These are phyloP conservation scores for Drosophila antonietae DNA, from an alignment of 2,888 invertebrate genomes.

Conservation along the genomic window DNA sequence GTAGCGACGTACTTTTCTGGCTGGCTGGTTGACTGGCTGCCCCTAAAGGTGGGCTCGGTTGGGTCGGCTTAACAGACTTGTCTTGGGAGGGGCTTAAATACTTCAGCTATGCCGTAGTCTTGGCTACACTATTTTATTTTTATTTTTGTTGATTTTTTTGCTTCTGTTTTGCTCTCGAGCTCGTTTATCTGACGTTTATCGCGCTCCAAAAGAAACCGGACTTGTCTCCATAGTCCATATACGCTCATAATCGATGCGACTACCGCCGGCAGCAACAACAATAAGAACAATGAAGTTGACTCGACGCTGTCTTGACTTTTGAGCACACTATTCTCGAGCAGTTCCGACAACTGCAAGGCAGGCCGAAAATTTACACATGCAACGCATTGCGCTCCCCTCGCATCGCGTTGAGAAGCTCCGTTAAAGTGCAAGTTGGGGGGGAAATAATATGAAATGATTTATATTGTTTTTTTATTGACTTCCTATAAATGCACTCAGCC, in stretches of 20 bases:
- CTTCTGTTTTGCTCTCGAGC: constrained; percentile 69
- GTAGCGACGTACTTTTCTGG: constrained; percentile 1
- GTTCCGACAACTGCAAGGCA: constrained; percentile 76
- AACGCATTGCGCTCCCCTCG: constrained; percentile 15
- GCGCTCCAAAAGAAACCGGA: constrained; percentile 73
- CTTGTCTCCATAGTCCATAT: constrained; percentile 72
- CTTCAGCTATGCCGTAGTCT: constrained; percentile 35
- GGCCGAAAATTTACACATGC: constrained; percentile 63
- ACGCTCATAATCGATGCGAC: constrained; percentile 71
- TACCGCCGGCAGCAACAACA: constrained; percentile 53
- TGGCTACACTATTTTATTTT: constrained; percentile 8
- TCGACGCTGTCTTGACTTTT: constrained; percentile 67
- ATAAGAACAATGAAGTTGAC: constrained; percentile 48
- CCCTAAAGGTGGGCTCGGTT: background rate
- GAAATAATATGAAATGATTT: constrained; percentile 55
- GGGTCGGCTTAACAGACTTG: constrained; percentile 6
- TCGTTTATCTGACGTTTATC: constrained; percentile 76
- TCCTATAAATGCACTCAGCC: constrained; percentile 66
- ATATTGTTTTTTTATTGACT: constrained; percentile 65
- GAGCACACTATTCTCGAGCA: constrained; percentile 63
- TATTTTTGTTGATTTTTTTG: constrained; percentile 24
- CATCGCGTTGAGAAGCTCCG: constrained; percentile 9
- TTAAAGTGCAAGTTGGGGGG: constrained; percentile 27
- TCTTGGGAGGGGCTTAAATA: constrained; percentile 38
- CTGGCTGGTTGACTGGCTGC: background rate